A percentile compares a stretch with the other conserved stretches of the same genome.
Evolutionary conservation across 2,888 invertebrate genomes (phyloP).

Genomic region (Mycalesis mineus): DNA sequence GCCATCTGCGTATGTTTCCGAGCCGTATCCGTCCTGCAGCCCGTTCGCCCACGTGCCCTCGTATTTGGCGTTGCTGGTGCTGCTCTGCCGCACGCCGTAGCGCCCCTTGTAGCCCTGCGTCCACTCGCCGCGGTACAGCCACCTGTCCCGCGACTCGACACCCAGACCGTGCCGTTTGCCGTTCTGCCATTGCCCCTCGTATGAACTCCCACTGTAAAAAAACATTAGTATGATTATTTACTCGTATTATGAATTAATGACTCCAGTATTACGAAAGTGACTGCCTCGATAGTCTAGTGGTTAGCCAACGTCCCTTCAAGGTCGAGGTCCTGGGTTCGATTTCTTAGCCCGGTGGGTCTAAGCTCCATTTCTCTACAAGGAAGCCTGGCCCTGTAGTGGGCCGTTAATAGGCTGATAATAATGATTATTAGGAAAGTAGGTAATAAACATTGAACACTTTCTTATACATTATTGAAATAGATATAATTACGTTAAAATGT

Average conservation of each 20-base stretch:
- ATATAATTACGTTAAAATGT: no score
- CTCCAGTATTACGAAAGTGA: no score
- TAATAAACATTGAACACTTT: no score
- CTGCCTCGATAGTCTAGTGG: no score
- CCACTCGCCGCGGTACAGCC: conserved; percentile 99
- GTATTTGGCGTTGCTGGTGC: conserved; percentile 96
- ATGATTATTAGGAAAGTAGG: no score
- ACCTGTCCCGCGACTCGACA: conserved; percentile 96
- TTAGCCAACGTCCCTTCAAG: no score
- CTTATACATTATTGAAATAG: no score
- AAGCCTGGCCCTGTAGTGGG: no score
- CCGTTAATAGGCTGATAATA: no score
- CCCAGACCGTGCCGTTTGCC: conserved; percentile 99
- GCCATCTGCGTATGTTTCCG: conserved; percentile 99
- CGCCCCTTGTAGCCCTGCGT: conserved; percentile 99
- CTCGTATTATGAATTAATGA: neutral
- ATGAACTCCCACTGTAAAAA: conserved; percentile 91
- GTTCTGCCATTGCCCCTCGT: conserved; percentile 99
- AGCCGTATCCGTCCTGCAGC: conserved; percentile 99
- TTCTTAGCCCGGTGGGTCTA: no score
- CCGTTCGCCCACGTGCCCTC: conserved; percentile 99
- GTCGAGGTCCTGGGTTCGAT: no score
- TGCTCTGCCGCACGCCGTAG: conserved; percentile 97
- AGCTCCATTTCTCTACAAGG: no score
- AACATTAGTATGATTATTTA: neutral